Percentiles rank a stretch among this genome's conserved stretches.
Evolutionary conservation across 1,140 invertebrate species (phyloP).

Genomic region (Drosophila oshimai): DNA sequence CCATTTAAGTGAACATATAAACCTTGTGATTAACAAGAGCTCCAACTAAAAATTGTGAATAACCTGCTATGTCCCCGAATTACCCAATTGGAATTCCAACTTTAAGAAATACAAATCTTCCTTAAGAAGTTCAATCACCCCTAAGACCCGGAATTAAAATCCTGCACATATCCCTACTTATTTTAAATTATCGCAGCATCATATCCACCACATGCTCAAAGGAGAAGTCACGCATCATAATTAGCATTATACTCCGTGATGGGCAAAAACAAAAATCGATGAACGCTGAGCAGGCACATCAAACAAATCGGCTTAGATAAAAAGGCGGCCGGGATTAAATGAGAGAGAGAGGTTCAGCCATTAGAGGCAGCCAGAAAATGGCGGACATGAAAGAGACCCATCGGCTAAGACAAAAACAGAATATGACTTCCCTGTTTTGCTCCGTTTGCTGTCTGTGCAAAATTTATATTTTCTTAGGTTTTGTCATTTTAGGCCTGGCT

Average conservation of each 20-base stretch:
- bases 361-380: slow-evolving; percentile 18
- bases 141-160: background rate
- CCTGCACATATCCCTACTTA: background rate
- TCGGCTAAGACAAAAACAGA: slow-evolving; percentile 2
- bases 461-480: slow-evolving; percentile 21
- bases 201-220: slow-evolving; percentile 20
- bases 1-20: slow-evolving; percentile 45
- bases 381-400: slow-evolving; percentile 22
- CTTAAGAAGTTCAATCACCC: background rate
- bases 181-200: slow-evolving; percentile 30
- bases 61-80: background rate
- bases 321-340: slow-evolving; percentile 52
- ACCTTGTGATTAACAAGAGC: slow-evolving; percentile 6
- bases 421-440: background rate
- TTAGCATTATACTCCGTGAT: slow-evolving; percentile 60
- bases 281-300: slow-evolving; percentile 47
- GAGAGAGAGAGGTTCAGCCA: slow-evolving; percentile 45
- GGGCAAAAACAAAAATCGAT: slow-evolving; percentile 34
- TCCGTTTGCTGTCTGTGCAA: slow-evolving; percentile 6
- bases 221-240: slow-evolving; percentile 43
- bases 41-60: slow-evolving; percentile 25
- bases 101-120: background rate
- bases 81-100: background rate
- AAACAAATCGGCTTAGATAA: slow-evolving; percentile 69
- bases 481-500: slow-evolving; percentile 30